Evolutionary conservation across 2,888 invertebrate species (phyloP).

Genomic region (Drosophila prostipennis): DNA sequence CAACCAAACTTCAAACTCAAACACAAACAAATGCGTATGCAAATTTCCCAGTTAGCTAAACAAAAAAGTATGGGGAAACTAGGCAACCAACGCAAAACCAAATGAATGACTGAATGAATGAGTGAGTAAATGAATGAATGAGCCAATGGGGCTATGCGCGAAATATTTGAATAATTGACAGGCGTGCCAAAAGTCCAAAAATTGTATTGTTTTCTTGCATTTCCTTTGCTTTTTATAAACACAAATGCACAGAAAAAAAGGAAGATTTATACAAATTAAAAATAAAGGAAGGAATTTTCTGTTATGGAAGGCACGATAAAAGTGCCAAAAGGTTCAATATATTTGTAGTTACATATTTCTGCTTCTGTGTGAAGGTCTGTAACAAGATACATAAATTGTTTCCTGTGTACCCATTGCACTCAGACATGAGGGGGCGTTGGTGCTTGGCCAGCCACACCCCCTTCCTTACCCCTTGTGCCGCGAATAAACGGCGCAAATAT

Average conservation of each 20-base stretch:
- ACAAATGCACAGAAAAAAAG: not conserved
- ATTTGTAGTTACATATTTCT: too few species aligned
- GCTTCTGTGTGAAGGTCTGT: too few species aligned
- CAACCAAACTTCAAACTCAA: constrained; percentile 10
- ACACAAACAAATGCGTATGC: constrained; percentile 39
- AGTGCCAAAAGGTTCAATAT: too few species aligned
- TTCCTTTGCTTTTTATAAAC: constrained; percentile 6
- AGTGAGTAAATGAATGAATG: constrained; percentile 10
- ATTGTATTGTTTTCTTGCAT: constrained; percentile 28
- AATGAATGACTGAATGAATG: not conserved
- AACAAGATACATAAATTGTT: too few species aligned
- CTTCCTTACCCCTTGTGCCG: too few species aligned
- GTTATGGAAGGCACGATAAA: too few species aligned
- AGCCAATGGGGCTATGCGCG: constrained; percentile 11
- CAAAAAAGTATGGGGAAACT: constrained; percentile 51
- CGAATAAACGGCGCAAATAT: constrained; percentile 1
- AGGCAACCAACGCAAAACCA: constrained; percentile 29
- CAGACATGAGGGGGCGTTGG: too few species aligned
- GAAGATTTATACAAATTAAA: not conserved
- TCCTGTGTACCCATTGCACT: too few species aligned
- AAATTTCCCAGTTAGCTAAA: constrained; percentile 29
- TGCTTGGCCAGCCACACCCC: too few species aligned
- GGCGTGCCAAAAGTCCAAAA: constrained; percentile 48
- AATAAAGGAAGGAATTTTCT: too few species aligned
- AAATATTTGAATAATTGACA: constrained; percentile 65